Conservation (phyloP, 1,140 invertebrate species). For the Zaprionus nigranus region DNA sequence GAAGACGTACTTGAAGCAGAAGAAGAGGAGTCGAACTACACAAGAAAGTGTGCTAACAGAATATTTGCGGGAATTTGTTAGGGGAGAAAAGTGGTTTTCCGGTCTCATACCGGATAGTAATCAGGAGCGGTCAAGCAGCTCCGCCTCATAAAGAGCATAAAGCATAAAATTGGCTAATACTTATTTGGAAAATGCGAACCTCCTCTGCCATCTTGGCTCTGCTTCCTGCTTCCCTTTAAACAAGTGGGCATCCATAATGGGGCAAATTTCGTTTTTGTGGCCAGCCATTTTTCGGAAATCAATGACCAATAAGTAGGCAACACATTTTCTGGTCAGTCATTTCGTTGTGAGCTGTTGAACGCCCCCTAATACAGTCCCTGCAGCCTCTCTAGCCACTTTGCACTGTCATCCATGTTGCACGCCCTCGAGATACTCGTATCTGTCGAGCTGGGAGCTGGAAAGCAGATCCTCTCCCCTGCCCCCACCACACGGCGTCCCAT, state of each 20-base stretch:
- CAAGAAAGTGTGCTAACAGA: slow-evolving; percentile 28
- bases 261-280: slow-evolving; percentile 21
- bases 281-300: slow-evolving; percentile 68
- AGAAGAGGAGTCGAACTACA: slow-evolving; percentile 1
- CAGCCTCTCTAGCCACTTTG: slow-evolving; percentile 35
- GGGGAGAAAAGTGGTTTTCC: slow-evolving; percentile 48
- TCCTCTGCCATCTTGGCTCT: neutral
- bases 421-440: slow-evolving; percentile 65
- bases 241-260: slow-evolving; percentile 31
- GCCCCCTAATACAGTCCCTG: slow-evolving; percentile 40
- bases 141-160: slow-evolving; percentile 75
- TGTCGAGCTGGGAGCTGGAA: slow-evolving; percentile 28
- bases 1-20: slow-evolving; percentile 35
- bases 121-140: slow-evolving; percentile 47
- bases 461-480: neutral
- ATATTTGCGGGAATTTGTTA: slow-evolving; percentile 34
- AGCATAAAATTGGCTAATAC: slow-evolving; percentile 80
- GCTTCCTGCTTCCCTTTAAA: neutral
- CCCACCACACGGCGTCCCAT: neutral
- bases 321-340: slow-evolving; percentile 74
- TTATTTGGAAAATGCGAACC: slow-evolving; percentile 24
- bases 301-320: slow-evolving; percentile 82
- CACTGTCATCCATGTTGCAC: slow-evolving; percentile 73
- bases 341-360: slow-evolving; percentile 66
- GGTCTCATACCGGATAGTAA: slow-evolving; percentile 53